Evolutionary conservation across 1,140 invertebrate species (phyloP).

Genomic region (Spodoptera frugiperda): DNA sequence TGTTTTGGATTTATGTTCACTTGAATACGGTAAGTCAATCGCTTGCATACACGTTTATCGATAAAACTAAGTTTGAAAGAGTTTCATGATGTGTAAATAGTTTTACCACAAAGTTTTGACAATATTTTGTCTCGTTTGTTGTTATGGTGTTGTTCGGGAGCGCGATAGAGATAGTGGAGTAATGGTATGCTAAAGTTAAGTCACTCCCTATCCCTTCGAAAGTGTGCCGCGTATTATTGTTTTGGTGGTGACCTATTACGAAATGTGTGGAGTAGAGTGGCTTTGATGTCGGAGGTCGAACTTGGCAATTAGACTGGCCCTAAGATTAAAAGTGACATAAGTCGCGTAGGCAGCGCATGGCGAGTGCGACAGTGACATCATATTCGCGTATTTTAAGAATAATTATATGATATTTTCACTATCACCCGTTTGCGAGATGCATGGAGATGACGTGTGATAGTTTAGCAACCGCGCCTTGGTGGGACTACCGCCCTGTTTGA

Average conservation of each 20-base stretch:
- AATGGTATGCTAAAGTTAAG: slow-evolving; percentile 64
- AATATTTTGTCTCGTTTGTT: slow-evolving; percentile 61
- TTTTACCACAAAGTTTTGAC: slow-evolving; percentile 80
- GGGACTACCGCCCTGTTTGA: not conserved
- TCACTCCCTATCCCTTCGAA: slow-evolving; percentile 73
- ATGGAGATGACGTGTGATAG: not conserved
- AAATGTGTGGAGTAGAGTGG: slow-evolving; percentile 67
- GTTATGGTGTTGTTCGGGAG: slow-evolving; percentile 54
- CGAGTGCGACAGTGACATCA: slow-evolving; percentile 68
- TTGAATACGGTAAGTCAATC: slow-evolving; percentile 73
- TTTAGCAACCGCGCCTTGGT: not conserved
- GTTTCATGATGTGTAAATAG: slow-evolving; percentile 67
- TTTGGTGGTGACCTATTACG: slow-evolving; percentile 79
- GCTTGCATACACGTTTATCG: slow-evolving; percentile 36
- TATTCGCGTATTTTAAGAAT: slow-evolving; percentile 68
- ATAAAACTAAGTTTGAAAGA: slow-evolving; percentile 48
- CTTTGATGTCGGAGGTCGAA: slow-evolving; percentile 60
- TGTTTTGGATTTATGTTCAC: slow-evolving; percentile 83
- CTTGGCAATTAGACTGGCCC: slow-evolving; percentile 55
- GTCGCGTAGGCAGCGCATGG: slow-evolving; percentile 67
- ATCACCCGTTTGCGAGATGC: slow-evolving; percentile 18
- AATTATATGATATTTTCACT: slow-evolving; percentile 53
- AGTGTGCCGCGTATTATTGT: slow-evolving; percentile 81
- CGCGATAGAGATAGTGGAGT: slow-evolving; percentile 63
- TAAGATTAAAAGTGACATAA: slow-evolving; percentile 68